Conservation (phyloP, 2,888 invertebrate species). For the Camptogramma bilineatum region DNA sequence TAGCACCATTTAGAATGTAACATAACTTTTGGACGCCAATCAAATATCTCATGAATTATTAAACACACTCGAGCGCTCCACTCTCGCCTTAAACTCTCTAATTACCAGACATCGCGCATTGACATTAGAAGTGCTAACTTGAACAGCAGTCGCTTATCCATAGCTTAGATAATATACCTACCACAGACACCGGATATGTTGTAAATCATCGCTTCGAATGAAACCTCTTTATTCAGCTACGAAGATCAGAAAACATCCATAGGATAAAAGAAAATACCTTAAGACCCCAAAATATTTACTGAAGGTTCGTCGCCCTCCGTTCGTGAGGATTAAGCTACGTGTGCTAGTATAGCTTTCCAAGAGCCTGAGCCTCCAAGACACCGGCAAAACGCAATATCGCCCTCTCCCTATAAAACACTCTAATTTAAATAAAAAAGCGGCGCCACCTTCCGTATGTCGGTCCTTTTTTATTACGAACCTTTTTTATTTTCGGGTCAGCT, state of each 20-base stretch:
- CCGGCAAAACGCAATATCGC: constrained; percentile 84
- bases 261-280: constrained; percentile 62
- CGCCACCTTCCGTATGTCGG: constrained; percentile 86
- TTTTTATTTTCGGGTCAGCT: constrained; percentile 86
- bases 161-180: constrained; percentile 37
- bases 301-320: constrained; percentile 66
- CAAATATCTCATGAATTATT: constrained; percentile 72
- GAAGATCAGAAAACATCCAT: constrained; percentile 56
- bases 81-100: constrained; percentile 56
- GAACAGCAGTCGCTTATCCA: constrained; percentile 36
- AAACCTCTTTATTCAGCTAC: constrained; percentile 52
- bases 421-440: constrained; percentile 86
- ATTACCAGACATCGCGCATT: constrained; percentile 54
- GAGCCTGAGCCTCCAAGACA: constrained; percentile 76
- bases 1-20: constrained; percentile 61
- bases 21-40: constrained; percentile 67
- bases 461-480: constrained; percentile 84
- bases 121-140: constrained; percentile 43
- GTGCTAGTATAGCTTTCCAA: constrained; percentile 69
- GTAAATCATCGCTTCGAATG: constrained; percentile 49
- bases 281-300: constrained; percentile 63
- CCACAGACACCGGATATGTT: constrained; percentile 40
- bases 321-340: constrained; percentile 66
- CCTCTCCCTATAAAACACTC: constrained; percentile 85
- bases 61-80: constrained; percentile 53